Conservation (phyloP, 1,140 invertebrate genomes). For the Pseudobourletiella spinata region DNA sequence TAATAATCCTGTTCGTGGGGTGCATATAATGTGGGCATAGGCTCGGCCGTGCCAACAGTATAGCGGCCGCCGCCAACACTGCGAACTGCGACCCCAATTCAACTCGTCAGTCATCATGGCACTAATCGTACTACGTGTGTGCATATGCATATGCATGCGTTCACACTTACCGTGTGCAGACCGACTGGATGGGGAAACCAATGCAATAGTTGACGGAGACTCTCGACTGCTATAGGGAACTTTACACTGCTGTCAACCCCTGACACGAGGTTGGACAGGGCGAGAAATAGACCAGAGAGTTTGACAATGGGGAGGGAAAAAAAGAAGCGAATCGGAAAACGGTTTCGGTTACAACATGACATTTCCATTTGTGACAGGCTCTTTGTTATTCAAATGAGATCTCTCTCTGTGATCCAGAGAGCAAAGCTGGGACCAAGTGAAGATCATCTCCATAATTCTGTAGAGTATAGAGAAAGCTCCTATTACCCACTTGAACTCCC, state of each 20-base stretch:
- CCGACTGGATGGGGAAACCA: too few species aligned
- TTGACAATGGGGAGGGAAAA: conserved; percentile 15
- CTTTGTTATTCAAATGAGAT: conserved; percentile 35
- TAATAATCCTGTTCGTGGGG: too few species aligned
- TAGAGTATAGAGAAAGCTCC: too few species aligned
- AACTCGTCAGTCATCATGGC: background rate
- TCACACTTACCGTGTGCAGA: too few species aligned
- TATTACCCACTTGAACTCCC: too few species aligned
- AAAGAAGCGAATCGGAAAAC: conserved; percentile 25
- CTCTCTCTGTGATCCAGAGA: background rate
- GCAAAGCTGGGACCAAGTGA: background rate
- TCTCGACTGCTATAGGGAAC: too few species aligned
- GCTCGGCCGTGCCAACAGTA: too few species aligned
- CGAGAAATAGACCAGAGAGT: background rate
- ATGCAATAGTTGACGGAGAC: too few species aligned
- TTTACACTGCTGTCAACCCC: too few species aligned
- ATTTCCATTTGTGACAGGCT: conserved; percentile 34
- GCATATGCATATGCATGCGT: too few species aligned
- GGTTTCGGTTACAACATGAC: conserved; percentile 30
- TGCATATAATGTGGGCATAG: too few species aligned
- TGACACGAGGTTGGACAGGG: too few species aligned
- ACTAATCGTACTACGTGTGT: background rate
- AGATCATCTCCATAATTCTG: background rate
- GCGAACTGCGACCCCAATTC: background rate
- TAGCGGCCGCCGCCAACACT: background rate